Conservation (phyloP, 1,140 invertebrate genomes). For the Diorhabda elongata region DNA sequence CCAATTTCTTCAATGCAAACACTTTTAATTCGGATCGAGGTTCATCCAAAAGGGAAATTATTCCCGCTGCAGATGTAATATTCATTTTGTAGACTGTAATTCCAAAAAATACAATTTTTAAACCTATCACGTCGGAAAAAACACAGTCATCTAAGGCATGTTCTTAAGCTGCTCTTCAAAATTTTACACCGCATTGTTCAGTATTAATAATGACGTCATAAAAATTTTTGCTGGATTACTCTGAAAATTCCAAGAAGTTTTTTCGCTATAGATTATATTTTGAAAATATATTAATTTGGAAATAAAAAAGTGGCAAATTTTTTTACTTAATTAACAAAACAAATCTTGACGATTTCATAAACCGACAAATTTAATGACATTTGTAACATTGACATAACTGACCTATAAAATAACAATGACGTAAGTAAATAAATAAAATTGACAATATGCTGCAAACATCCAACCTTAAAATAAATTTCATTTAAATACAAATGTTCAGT, state of each 20-base stretch:
- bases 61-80: constrained; percentile 64
- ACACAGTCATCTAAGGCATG: not conserved
- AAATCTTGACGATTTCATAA: not conserved
- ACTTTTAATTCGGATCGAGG: constrained; percentile 88
- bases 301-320: too few relatives aligned
- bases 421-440: constrained; percentile 1
- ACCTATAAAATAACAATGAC: constrained; percentile 1
- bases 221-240: too few relatives aligned
- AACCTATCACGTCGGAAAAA: not conserved
- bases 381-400: not conserved
- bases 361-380: not conserved
- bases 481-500: constrained; percentile 1
- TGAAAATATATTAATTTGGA: too few relatives aligned
- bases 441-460: not conserved
- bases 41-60: constrained; percentile 93
- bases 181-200: not conserved
- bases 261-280: too few relatives aligned
- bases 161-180: not conserved
- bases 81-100: constrained; percentile 30
- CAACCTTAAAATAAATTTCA: not conserved
- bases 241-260: too few relatives aligned
- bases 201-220: too few relatives aligned
- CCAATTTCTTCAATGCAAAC: constrained; percentile 86
- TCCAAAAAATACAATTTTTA: not conserved
- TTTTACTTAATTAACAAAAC: not conserved